Percentiles rank a stretch among this genome's conserved stretches.
Evolutionary conservation across 1,140 invertebrate species (phyloP).

Genomic region (Nephila pilipes): DNA sequence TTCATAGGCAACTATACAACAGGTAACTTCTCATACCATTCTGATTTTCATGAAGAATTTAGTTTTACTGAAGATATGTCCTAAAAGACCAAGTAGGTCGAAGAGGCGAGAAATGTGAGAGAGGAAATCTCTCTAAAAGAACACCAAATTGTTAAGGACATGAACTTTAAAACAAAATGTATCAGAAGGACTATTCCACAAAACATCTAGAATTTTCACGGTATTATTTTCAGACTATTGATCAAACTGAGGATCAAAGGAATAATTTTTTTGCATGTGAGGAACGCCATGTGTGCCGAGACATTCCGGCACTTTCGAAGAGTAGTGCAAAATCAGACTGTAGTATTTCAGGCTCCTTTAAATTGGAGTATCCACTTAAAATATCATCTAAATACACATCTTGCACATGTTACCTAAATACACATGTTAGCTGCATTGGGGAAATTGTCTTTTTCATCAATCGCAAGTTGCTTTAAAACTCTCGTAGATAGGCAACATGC

Average conservation of each 20-base stretch:
- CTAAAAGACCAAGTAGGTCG: neutral
- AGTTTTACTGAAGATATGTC: neutral
- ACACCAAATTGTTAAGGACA: neutral
- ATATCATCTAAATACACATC: too few species aligned
- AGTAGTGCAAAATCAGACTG: neutral
- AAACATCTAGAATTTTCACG: too few species aligned
- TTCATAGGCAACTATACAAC: neutral
- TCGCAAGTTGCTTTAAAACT: neutral
- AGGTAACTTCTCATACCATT: neutral
- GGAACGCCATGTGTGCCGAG: too few species aligned
- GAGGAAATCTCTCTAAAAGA: neutral
- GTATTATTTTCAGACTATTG: too few species aligned
- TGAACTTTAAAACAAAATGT: too few species aligned
- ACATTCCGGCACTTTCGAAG: neutral
- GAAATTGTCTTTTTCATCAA: neutral
- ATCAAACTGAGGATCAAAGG: too few species aligned
- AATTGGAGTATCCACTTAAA: too few species aligned
- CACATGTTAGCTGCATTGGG: neutral
- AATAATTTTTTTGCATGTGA: too few species aligned
- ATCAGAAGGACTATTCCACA: too few species aligned
- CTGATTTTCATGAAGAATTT: constrained; percentile 25
- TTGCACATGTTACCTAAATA: too few species aligned
- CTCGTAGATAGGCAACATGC: neutral
- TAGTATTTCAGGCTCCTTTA: neutral
- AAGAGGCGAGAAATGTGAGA: neutral